phyloP scores from a whole-genome alignment of 2,888 invertebrate genomes.

The Ptilodon capucinus region DNA sequence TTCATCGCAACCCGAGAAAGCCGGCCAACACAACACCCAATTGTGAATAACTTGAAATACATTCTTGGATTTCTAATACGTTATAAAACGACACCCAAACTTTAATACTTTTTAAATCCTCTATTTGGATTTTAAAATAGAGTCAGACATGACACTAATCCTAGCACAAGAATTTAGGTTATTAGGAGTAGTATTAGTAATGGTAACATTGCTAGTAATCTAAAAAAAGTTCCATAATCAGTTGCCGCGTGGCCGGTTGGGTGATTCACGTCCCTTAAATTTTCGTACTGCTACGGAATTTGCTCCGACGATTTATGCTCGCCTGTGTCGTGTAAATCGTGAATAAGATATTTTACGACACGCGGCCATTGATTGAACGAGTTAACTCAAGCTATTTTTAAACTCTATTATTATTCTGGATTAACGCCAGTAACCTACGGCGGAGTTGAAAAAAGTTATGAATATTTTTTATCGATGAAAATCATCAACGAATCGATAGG shows the following conservation, averaged over 20 bases:
- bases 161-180: too few relatives aligned
- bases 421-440: constrained; percentile 11
- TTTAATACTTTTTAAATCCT: too few relatives aligned
- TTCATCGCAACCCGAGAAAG: background rate
- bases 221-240: too few relatives aligned
- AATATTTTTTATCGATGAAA: background rate
- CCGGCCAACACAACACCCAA: too few relatives aligned
- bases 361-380: constrained; percentile 34
- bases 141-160: too few relatives aligned
- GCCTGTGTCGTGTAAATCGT: constrained; percentile 36
- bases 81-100: too few relatives aligned
- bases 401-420: constrained; percentile 11
- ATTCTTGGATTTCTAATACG: too few relatives aligned
- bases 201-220: too few relatives aligned
- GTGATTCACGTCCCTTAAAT: constrained; percentile 44
- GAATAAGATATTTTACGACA: constrained; percentile 44
- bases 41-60: too few relatives aligned
- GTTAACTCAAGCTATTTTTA: constrained; percentile 20
- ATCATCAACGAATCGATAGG: background rate
- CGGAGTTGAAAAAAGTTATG: background rate
- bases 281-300: constrained; percentile 37
- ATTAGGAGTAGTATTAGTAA: too few relatives aligned
- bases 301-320: constrained; percentile 40
- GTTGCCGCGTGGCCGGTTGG: too few relatives aligned
- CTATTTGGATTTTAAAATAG: too few relatives aligned